phyloP scores from a whole-genome alignment of 2,113 vertebrate genomes.

The Cavia aperea region DNA sequence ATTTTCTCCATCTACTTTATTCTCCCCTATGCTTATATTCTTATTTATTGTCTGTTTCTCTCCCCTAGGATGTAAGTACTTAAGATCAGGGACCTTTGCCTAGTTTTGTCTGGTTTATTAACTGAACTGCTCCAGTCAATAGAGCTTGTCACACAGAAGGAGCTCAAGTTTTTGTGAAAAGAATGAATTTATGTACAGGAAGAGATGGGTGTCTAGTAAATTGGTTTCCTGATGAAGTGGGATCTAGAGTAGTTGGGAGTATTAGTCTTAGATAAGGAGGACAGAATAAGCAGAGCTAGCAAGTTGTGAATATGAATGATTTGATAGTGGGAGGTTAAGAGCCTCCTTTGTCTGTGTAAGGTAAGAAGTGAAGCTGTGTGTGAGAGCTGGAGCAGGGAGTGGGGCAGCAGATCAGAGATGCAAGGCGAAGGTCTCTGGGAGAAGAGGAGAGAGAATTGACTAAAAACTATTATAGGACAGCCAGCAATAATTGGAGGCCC shows the following conservation, averaged over 20 bases:
- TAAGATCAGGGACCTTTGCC: neutral
- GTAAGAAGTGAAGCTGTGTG: neutral
- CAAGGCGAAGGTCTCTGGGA: neutral
- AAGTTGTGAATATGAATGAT: neutral
- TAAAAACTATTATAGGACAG: neutral
- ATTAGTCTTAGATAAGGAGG: neutral
- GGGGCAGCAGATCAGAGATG: neutral
- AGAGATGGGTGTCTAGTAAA: neutral
- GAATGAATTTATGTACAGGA: conserved; percentile 7
- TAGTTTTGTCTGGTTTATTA: neutral
- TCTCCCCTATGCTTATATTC: neutral
- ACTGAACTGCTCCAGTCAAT: neutral
- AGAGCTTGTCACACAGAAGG: neutral
- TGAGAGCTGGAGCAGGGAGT: neutral
- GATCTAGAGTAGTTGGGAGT: neutral
- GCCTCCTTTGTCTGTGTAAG: neutral
- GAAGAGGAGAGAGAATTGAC: neutral
- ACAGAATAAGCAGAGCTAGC: neutral
- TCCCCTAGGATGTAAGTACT: neutral
- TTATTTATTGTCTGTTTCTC: neutral
- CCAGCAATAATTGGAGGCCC: neutral
- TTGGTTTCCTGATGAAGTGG: neutral
- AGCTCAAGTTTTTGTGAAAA: neutral
- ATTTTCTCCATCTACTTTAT: neutral
- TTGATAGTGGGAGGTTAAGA: neutral